Evolutionary conservation across 92 coral and sea anemone genomes (phyloP).

Genomic region (Epizoanthus scotinus): DNA sequence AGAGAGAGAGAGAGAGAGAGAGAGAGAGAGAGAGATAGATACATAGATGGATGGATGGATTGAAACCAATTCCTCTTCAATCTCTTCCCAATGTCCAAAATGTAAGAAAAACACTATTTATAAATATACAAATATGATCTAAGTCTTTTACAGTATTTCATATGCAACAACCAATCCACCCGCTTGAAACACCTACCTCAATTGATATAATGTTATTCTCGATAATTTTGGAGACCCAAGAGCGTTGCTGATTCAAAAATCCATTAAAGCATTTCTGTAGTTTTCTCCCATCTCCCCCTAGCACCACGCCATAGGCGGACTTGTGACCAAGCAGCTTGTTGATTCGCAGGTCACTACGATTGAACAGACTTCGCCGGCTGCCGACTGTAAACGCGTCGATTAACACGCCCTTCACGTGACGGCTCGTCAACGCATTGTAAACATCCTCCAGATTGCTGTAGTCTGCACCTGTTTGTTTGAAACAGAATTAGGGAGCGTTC

Average conservation of each 20-base stretch:
- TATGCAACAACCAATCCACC: too few relatives aligned
- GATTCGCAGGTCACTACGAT: conserved; percentile 74
- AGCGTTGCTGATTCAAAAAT: conserved; percentile 83
- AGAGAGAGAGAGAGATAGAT: too few relatives aligned
- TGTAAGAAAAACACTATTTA: too few relatives aligned
- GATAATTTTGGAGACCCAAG: conserved; percentile 76
- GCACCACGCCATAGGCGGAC: conserved; percentile 89
- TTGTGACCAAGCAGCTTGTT: conserved; percentile 79
- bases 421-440: conserved; percentile 75
- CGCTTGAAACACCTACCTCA: conserved; percentile 52
- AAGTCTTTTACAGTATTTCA: background rate
- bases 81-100: too few relatives aligned
- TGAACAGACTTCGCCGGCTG: conserved; percentile 74
- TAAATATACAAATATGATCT: too few relatives aligned
- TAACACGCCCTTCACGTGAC: conserved; percentile 85
- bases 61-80: too few relatives aligned
- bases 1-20: too few relatives aligned
- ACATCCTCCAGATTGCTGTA: conserved; percentile 85
- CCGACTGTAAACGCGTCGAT: conserved; percentile 93
- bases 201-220: conserved; percentile 70
- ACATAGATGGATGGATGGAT: too few relatives aligned
- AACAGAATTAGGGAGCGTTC: background rate
- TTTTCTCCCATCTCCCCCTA: conserved; percentile 93
- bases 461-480: conserved; percentile 45
- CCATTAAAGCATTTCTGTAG: conserved; percentile 84